Evolutionary conservation across 2,888 invertebrate genomes (phyloP).

Genomic region (Diaprepes abbreviatus): DNA sequence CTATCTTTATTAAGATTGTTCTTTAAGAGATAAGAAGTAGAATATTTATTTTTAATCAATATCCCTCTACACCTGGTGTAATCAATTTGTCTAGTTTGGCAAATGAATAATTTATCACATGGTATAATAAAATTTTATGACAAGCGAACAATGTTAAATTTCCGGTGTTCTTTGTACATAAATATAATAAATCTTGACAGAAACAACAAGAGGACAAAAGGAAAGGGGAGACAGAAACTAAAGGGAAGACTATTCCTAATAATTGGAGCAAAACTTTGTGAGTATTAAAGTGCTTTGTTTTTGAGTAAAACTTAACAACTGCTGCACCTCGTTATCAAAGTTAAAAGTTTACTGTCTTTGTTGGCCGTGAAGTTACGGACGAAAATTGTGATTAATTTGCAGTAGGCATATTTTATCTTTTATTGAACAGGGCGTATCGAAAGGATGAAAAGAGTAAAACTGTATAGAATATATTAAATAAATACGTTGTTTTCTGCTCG

Average conservation of each 20-base stretch:
- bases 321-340: not conserved
- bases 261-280: not conserved
- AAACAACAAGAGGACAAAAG: not conserved
- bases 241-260: conserved; percentile 1
- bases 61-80: too few species aligned
- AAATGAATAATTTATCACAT: not conserved
- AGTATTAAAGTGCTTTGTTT: conserved; percentile 4
- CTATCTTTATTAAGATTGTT: too few species aligned
- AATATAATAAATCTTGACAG: conserved; percentile 13
- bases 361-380: too few species aligned
- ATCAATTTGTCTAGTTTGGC: not conserved
- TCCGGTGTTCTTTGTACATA: not conserved
- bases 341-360: too few species aligned
- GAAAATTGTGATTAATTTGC: too few species aligned
- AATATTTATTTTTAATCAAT: too few species aligned
- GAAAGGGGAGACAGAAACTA: conserved; percentile 2
- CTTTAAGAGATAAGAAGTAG: too few species aligned
- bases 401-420: too few species aligned
- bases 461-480: too few species aligned
- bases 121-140: not conserved
- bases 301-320: not conserved
- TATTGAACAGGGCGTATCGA: too few species aligned
- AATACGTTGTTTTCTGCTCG: too few species aligned
- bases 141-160: conserved; percentile 7
- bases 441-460: too few species aligned